Conservation (phyloP, 2,888 invertebrate species). For the Xestobium rufovillosum region DNA sequence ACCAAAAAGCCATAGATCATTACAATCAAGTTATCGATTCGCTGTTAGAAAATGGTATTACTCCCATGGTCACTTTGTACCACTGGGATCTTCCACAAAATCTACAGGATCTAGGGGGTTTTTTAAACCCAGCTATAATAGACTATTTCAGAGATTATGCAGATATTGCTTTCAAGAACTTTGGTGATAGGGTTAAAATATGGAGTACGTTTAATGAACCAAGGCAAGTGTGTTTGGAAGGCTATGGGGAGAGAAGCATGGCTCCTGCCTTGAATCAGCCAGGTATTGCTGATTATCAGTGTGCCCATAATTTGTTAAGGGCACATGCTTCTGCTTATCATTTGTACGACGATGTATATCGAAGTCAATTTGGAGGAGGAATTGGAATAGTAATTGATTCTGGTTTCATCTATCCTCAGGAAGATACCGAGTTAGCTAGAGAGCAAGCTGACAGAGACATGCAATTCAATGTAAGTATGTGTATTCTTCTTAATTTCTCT, state of each 20-base stretch:
- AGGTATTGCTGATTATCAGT: constrained; percentile 15
- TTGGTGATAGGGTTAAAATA: constrained; percentile 20
- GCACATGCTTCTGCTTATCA: constrained; percentile 14
- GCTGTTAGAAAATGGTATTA: constrained; percentile 44
- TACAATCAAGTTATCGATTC: constrained; percentile 49
- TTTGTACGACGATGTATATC: constrained; percentile 31
- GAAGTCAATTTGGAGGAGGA: too few species aligned
- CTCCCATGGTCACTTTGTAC: constrained; percentile 45
- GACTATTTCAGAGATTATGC: constrained; percentile 50
- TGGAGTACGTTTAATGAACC: constrained; percentile 27
- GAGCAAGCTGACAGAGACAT: constrained; percentile 45
- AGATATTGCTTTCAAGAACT: constrained; percentile 35
- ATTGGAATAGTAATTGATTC: too few species aligned
- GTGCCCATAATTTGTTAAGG: constrained; percentile 11
- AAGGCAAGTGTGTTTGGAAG: constrained; percentile 17
- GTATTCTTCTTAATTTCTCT: too few species aligned
- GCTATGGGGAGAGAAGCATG: constrained; percentile 10
- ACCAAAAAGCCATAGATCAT: constrained; percentile 46
- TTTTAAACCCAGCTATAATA: constrained; percentile 46
- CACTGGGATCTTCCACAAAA: constrained; percentile 49
- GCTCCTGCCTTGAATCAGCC: constrained; percentile 12
- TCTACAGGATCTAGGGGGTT: constrained; percentile 37
- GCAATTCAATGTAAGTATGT: constrained; percentile 15
- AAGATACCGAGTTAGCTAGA: too few species aligned
- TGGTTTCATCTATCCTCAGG: too few species aligned